Percentiles rank a stretch among this genome's conserved stretches.
Conservation (phyloP, 2,888 invertebrate genomes). For the Blera fallax region DNA sequence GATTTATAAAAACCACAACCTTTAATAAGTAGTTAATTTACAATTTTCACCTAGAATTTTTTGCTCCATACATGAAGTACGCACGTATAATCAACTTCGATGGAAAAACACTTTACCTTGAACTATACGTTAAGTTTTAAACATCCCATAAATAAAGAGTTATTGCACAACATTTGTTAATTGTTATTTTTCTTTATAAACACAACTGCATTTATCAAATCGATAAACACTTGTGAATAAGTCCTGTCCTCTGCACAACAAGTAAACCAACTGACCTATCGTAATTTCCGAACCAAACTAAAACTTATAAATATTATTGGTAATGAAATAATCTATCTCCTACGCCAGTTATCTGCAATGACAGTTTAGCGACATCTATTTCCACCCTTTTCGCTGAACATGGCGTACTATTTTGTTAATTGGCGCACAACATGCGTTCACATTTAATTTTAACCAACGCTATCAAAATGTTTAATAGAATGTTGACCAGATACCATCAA, state of each 20-base stretch:
- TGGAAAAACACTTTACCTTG: too few relatives aligned
- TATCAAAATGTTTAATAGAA: not conserved
- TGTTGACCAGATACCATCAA: not conserved
- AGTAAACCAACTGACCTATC: slow-evolving; percentile 78
- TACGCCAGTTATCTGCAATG: not conserved
- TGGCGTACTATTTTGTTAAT: not conserved
- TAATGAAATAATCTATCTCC: not conserved
- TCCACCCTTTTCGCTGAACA: not conserved
- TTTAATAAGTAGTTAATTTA: too few relatives aligned
- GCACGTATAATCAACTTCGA: too few relatives aligned
- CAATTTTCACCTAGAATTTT: too few relatives aligned
- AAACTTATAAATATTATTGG: not conserved
- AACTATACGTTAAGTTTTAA: too few relatives aligned
- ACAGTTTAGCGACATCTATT: not conserved
- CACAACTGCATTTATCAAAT: not conserved
- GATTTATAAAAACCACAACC: too few relatives aligned
- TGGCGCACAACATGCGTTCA: slow-evolving; percentile 22
- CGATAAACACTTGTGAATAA: not conserved
- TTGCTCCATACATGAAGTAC: too few relatives aligned
- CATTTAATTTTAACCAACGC: slow-evolving; percentile 4
- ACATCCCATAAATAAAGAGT: too few relatives aligned
- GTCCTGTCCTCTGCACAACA: not conserved
- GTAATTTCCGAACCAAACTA: slow-evolving; percentile 79
- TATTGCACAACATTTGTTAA: too few relatives aligned
- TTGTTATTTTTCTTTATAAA: not conserved